A percentile compares a stretch with the other conserved stretches of the same genome.
Conservation (phyloP, 2,797 vertebrate species). For the Dendrocincla tyrannina region DNA sequence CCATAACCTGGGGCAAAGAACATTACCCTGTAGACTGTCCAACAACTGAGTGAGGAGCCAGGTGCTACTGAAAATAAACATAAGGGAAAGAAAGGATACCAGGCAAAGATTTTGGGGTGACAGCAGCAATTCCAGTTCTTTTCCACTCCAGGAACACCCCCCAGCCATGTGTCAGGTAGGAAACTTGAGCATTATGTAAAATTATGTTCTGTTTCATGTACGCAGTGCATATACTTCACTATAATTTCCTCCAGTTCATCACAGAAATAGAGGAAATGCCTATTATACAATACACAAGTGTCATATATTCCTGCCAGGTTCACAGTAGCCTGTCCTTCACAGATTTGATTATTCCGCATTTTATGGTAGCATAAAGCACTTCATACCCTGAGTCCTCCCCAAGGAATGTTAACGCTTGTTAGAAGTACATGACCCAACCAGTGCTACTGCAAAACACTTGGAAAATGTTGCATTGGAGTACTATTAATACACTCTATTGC, state of each 20-base stretch:
- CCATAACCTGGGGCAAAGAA: background rate
- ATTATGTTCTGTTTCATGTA: background rate
- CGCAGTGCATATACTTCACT: background rate
- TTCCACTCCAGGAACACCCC: background rate
- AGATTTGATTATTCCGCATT: constrained; percentile 21
- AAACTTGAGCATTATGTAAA: background rate
- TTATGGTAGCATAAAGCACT: constrained; percentile 22
- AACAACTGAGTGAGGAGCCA: background rate
- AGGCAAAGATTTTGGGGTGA: background rate
- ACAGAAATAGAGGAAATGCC: background rate
- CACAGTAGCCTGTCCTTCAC: background rate
- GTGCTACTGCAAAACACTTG: constrained; percentile 41
- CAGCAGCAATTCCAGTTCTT: background rate
- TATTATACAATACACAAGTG: background rate
- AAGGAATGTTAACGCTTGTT: constrained; percentile 17
- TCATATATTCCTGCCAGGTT: constrained; percentile 5
- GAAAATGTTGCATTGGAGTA: constrained; percentile 47
- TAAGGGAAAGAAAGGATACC: background rate
- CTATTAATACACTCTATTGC: constrained; percentile 47
- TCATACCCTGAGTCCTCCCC: background rate
- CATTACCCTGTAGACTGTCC: background rate
- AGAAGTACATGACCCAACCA: constrained; percentile 32
- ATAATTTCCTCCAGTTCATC: background rate
- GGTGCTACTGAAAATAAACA: background rate
- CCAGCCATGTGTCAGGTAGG: background rate